Base-by-base conservation (phyloP, 2,113 vertebrate genomes). In the Cheirogaleus medius region DNA sequence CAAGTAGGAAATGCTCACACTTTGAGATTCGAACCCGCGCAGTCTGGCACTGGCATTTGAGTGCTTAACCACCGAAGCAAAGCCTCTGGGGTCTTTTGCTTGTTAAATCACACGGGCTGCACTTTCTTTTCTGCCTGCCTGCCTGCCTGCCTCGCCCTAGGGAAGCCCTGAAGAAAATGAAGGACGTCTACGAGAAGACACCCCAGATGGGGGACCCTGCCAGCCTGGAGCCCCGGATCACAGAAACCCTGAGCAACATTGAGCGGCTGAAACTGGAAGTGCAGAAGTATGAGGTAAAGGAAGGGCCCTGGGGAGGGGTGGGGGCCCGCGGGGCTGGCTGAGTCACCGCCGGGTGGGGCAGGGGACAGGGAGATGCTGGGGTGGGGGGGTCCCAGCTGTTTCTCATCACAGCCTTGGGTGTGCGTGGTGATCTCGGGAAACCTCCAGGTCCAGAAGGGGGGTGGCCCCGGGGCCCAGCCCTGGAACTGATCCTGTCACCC, bases 141-240 rank as follows among this genome's bases (percentile, higher is more conserved):
- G 49, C 56, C 44, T 39, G 34, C 92, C 66, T 54, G 37, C 37
- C 42, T 52, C 27, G n/a, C 29, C 64, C 56, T 39, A 99, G 99
- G 74, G 99, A 99, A 97, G 99, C 99, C 87, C 98, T 99, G 91
- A 99, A 98, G 98, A 99, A 99, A 98, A 99, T 99, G 99, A 99
- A 99, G 98, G 99, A 99, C 91, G 99, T 99, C 60, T 99, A 99
- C 93, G 99, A 99, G 97, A 99, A 99, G 98, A 99, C 99, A 74
- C 99, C 99, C 49, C 99, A 99, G 98, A 99, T 99, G 99, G 99
- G 99, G 77, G 99, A 99, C 97, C 99, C 99, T 0, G 98, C 98
- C 82, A 99, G 99, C 96, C 94, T 99, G 97, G 99, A 99, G 90
- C 99, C 99, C 85, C 99, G 98, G 97, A 99, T 99, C 97, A 98